Base-by-base conservation (phyloP, 2,797 vertebrate genomes). In the Hyperoplus lanceolatus region DNA sequence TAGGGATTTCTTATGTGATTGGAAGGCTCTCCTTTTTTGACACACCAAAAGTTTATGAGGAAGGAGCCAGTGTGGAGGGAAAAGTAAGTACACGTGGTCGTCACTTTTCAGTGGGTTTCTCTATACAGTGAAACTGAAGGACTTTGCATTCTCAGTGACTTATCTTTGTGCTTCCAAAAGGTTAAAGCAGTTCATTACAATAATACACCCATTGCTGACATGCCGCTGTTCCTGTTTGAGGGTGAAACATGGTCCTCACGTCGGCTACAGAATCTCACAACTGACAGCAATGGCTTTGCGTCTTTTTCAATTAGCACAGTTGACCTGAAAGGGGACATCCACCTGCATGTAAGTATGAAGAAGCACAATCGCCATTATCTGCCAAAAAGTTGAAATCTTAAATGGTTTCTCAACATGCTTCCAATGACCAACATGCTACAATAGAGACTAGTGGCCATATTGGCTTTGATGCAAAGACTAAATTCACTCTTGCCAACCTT, bases 271-370 rank as follows among this genome's bases (percentile, higher is more conserved):
- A 92, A 86, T 46, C 81, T 94, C 6, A 92, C 90, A 10, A 94
- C 93, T 16, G 89, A 92, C 75, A 42, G 5, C 1, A 38, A 91
- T 5, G 94, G 94, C 45, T 12, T 89, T 1, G 91, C 92, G 16
- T 5, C n/a, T 3, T 95, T 95, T 69, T 85, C 87, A 21, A 3
- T 94, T 3, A 72, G 77, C 62, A 87, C 91, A 7, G 9, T 80
- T 1, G 2, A 3, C 9, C 21, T 57, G 18, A 12, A 21, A 7
- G 59, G 14, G 0, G 10, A 69, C 8, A 59, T 93, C 39, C 0
- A 0, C 7, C 60, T 62, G 4, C 13, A 0, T 4, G 60, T 62
- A 8, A 62, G 43, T 62, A 21, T 15, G 4, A n/a, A 46, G 10
- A 12, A 48, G 10, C 43, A 45, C 43, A 45, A 45, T 3, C 29